Evolutionary conservation across 1,140 invertebrate species (phyloP).

Genomic region (Homalodisca vitripennis): DNA sequence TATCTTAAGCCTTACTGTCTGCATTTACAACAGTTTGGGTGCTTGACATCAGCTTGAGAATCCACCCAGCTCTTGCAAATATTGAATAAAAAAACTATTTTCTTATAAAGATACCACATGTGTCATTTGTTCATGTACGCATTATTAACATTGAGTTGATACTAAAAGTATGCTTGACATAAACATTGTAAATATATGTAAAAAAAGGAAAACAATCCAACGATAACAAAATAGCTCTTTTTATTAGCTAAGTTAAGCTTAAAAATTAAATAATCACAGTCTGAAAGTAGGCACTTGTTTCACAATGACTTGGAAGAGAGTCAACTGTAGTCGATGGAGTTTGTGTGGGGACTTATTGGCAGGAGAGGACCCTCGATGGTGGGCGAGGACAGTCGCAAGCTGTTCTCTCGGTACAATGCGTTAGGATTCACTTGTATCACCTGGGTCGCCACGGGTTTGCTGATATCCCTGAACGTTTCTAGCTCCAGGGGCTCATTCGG

Average conservation of each 20-base stretch:
- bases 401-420: neutral
- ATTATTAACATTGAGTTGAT: no score
- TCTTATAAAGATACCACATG: no score
- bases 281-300: neutral
- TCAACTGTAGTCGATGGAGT: conserved; percentile 3
- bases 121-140: no score
- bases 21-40: no score
- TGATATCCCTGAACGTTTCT: neutral
- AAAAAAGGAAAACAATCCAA: neutral
- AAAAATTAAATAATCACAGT: neutral
- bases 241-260: neutral
- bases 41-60: no score
- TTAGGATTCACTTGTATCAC: conserved; percentile 29
- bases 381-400: neutral
- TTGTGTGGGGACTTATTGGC: conserved; percentile 3
- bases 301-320: neutral
- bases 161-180: no score
- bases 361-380: neutral
- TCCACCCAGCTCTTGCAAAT: no score
- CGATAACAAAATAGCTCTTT: neutral
- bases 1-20: no score
- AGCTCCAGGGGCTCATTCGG: neutral
- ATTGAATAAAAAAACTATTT: no score
- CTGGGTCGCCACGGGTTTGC: conserved; percentile 22
- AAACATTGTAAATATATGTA: no score